Conservation (phyloP, 1,140 invertebrate species). For the Philopotamus ludificatus region DNA sequence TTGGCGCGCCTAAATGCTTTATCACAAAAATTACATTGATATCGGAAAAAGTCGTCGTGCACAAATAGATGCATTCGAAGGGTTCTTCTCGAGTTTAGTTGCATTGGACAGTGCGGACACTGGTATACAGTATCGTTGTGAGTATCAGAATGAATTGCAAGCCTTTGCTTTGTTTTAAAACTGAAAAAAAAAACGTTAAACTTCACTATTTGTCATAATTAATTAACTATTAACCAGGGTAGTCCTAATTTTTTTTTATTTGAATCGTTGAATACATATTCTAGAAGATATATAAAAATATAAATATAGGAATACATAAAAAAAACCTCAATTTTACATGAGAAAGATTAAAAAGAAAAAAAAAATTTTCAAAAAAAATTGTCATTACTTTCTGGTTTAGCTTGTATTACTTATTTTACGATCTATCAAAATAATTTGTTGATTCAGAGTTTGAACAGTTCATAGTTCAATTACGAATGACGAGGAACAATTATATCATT, state of each 20-base stretch:
- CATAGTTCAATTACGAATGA: not conserved
- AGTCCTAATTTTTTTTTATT: too few species aligned
- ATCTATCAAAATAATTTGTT: too few species aligned
- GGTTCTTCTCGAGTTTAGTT: constrained; percentile 52
- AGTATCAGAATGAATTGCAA: constrained; percentile 48
- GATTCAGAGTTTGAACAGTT: too few species aligned
- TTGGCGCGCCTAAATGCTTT: constrained; percentile 40
- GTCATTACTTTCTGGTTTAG: too few species aligned
- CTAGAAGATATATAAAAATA: too few species aligned
- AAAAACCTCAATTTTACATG: not conserved
- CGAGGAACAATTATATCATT: not conserved
- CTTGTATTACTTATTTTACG: too few species aligned
- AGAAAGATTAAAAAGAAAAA: too few species aligned
- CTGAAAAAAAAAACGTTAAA: constrained; percentile 34
- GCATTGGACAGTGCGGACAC: constrained; percentile 50
- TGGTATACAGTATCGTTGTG: constrained; percentile 50
- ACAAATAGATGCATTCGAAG: constrained; percentile 53
- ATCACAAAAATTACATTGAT: constrained; percentile 40
- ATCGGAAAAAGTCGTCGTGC: constrained; percentile 43
- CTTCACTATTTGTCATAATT: not conserved
- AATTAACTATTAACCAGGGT: too few species aligned
- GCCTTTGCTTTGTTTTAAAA: constrained; percentile 47
- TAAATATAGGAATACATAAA: too few species aligned
- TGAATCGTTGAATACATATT: too few species aligned
- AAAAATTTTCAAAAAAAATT: too few species aligned